Conservation (phyloP, 2,888 invertebrate genomes). For the Acrobasis repandana region DNA sequence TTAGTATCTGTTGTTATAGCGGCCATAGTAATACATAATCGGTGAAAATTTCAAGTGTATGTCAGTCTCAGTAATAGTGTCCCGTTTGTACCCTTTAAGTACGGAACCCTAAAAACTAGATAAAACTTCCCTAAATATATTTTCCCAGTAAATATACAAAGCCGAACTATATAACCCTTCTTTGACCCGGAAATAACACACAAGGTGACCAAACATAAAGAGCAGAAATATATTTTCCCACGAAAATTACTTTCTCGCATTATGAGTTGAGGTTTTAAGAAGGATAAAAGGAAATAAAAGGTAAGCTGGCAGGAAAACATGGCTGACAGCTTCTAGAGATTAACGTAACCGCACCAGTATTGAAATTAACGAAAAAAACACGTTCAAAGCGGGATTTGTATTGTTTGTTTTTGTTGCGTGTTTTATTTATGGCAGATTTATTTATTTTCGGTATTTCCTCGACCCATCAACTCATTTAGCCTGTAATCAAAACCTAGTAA, state of each 20-base stretch:
- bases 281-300: slow-evolving; percentile 18
- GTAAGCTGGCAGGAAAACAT: slow-evolving; percentile 19
- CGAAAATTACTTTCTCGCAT: slow-evolving; percentile 17
- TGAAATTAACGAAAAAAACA: slow-evolving; percentile 15
- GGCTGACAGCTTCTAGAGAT: slow-evolving; percentile 14
- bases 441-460: background rate
- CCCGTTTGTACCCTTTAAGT: too few species aligned
- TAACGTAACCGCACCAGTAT: slow-evolving; percentile 6
- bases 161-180: background rate
- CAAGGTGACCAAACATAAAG: slow-evolving; percentile 13
- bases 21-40: too few species aligned
- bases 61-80: too few species aligned
- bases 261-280: slow-evolving; percentile 13
- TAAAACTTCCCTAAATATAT: background rate
- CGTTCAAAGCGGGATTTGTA: slow-evolving; percentile 2
- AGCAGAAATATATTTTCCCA: slow-evolving; percentile 16
- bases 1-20: too few species aligned
- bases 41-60: too few species aligned
- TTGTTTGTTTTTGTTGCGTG: background rate
- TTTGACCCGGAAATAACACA: slow-evolving; percentile 10
- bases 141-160: background rate
- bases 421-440: background rate
- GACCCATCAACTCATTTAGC: too few species aligned
- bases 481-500: too few species aligned
- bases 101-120: too few species aligned